Evolutionary conservation across 2,888 invertebrate genomes (phyloP), one percentile per base, ranked within the genome.

Genomic region (Platycnemis pennipes): DNA sequence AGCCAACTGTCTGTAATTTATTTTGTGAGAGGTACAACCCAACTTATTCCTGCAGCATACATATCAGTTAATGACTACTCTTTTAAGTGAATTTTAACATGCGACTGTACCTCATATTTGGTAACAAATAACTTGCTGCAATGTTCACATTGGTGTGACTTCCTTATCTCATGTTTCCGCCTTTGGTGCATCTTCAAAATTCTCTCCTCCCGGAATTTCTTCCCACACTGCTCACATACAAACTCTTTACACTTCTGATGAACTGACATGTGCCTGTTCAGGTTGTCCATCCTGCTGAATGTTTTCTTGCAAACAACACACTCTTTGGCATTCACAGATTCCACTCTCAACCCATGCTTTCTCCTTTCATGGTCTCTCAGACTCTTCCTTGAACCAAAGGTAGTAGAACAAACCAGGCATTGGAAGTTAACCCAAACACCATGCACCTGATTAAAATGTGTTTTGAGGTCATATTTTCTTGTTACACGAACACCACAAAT

Each of bases 91-190:
- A 63, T 26, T 63, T 63, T 63, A 8, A 63, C 63, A 16, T 63
- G 63, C 1, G 63, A 26, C 63, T 63, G 63, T 26, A 63, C 63
- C 63, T 63, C 63, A 63, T 16, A 89, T 89, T 89, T 89, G 26
- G 46, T 49, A 19, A 53, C 31, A n/a, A 89, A 89, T 49, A 53
- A 89, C 46, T 89, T 89, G 46, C 46, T 89, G 53, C 89, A 89
- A n/a, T 49, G 45, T 49, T 42, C 89, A 89, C 89, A 89, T 42
- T 89, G 44, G 31, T 89, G 89, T 19, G 89, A 31, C 53, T 49
- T 89, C 22, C 7, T 53, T 19, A n/a, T 16, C 19, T 89, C 26
- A 42, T 89, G 89, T n/a, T 49, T 49, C 19, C 46, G 13, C 53
- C 46, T 7, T 89, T 49, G 45, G 53, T 89, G 89, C 49, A 46